These are phyloP conservation scores for Steinernema carpocapsae DNA, from an alignment of 2,888 invertebrate species.

Conservation along the genomic window DNA sequence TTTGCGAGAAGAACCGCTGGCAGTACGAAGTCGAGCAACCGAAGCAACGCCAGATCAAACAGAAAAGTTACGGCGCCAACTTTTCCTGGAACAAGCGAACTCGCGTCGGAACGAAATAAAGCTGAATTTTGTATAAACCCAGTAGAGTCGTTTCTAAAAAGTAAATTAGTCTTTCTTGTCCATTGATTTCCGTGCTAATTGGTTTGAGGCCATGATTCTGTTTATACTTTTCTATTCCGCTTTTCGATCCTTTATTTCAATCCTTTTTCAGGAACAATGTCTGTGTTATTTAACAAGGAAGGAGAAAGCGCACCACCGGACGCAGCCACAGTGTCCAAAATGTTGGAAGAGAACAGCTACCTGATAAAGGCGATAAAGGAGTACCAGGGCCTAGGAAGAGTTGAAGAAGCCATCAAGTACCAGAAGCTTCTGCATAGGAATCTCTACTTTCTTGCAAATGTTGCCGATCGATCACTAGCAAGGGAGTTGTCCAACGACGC, in stretches of 20 bases:
- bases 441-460: conserved; percentile 89
- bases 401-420: conserved; percentile 72
- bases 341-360: conserved; percentile 95
- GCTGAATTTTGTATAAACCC: conserved; percentile 11
- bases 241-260: neutral
- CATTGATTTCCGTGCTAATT: neutral
- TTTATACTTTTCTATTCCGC: neutral
- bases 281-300: conserved; percentile 3
- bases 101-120: conserved; percentile 90
- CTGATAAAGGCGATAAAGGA: conserved; percentile 95
- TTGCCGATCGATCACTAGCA: conserved; percentile 78
- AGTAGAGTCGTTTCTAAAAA: conserved; percentile 37
- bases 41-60: conserved; percentile 78
- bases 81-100: conserved; percentile 95
- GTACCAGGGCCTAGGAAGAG: conserved; percentile 77
- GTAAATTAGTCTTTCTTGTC: conserved; percentile 38
- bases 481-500: conserved; percentile 42
- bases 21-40: conserved; percentile 83
- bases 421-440: conserved; percentile 93
- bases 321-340: conserved; percentile 49
- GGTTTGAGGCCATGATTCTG: conserved; percentile 13
- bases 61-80: conserved; percentile 90
- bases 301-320: conserved; percentile 9
- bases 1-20: conserved; percentile 94
- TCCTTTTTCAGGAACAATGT: conserved; percentile 10